A percentile compares a stretch with the other conserved stretches of the same genome.
These are phyloP conservation scores for Ernsta delagoae DNA, from an alignment of 2,888 invertebrate species.

Conservation along the genomic window DNA sequence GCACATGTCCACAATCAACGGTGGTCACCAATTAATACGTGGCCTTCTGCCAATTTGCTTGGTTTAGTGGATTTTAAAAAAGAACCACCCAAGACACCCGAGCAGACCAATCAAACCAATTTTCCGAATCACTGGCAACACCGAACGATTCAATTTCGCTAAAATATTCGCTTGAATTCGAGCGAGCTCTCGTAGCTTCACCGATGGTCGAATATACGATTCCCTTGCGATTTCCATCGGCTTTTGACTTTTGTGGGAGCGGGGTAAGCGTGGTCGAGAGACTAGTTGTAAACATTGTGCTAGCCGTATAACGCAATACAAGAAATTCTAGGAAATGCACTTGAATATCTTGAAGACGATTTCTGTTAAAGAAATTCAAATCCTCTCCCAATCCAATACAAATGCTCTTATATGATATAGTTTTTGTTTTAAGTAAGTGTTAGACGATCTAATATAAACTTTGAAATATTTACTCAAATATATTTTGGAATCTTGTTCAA, in stretches of 20 bases:
- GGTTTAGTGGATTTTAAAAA: not conserved
- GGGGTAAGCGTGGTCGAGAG: constrained; percentile 19
- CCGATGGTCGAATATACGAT: constrained; percentile 63
- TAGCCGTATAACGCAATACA: constrained; percentile 1
- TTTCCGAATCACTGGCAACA: constrained; percentile 70
- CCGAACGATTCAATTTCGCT: constrained; percentile 77
- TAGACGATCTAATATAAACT: too few species aligned
- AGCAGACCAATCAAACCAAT: constrained; percentile 60
- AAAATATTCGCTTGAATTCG: constrained; percentile 74
- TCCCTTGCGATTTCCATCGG: constrained; percentile 62
- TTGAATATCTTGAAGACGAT: constrained; percentile 2
- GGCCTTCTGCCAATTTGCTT: not conserved
- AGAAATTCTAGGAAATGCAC: not conserved
- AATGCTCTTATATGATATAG: not conserved
- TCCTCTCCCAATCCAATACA: too few species aligned
- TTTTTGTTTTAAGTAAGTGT: not conserved
- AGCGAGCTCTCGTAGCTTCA: constrained; percentile 71
- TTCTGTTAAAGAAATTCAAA: not conserved
- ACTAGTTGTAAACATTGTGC: constrained; percentile 22
- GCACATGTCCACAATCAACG: too few species aligned
- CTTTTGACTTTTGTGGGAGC: constrained; percentile 53
- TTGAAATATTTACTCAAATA: not conserved
- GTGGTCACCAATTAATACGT: too few species aligned
- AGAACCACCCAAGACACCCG: constrained; percentile 42
- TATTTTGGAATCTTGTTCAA: too few species aligned